phyloP scores from a whole-genome alignment of 1,140 invertebrate genomes.

The Drosophila lini region DNA sequence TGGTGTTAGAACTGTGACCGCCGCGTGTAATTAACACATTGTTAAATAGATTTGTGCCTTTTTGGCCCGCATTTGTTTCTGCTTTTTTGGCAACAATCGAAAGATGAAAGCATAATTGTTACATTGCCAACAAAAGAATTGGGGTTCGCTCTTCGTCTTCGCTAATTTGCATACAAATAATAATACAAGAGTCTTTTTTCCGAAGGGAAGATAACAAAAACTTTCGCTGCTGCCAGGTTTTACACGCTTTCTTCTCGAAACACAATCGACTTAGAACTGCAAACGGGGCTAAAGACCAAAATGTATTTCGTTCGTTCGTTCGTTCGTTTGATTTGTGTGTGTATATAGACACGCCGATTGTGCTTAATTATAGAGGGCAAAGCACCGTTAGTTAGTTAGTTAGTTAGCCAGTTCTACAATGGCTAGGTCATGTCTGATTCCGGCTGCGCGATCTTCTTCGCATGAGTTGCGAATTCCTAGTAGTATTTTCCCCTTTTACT shows the following conservation, averaged over 20 bases:
- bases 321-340: constrained; percentile 43
- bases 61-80: constrained; percentile 21
- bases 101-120: constrained; percentile 62
- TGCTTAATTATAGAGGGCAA: constrained; percentile 55
- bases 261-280: constrained; percentile 44
- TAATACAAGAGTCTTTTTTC: constrained; percentile 38
- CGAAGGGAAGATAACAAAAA: constrained; percentile 39
- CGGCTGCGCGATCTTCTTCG: constrained; percentile 29
- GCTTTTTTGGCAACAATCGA: constrained; percentile 39
- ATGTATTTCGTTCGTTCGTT: constrained; percentile 27
- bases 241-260: constrained; percentile 75
- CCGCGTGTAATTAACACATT: constrained; percentile 74
- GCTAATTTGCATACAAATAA: constrained; percentile 78
- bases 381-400: constrained; percentile 40
- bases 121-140: constrained; percentile 61
- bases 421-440: constrained; percentile 45
- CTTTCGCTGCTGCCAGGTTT: constrained; percentile 67
- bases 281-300: constrained; percentile 64
- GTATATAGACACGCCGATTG: constrained; percentile 35
- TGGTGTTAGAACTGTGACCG: constrained; percentile 42
- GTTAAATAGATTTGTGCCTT: constrained; percentile 57
- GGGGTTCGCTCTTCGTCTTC: constrained; percentile 26
- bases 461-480: constrained; percentile 60
- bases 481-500: not conserved
- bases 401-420: constrained; percentile 25